phyloP scores from a whole-genome alignment of 1,140 invertebrate genomes.

The Aphelinus certus region DNA sequence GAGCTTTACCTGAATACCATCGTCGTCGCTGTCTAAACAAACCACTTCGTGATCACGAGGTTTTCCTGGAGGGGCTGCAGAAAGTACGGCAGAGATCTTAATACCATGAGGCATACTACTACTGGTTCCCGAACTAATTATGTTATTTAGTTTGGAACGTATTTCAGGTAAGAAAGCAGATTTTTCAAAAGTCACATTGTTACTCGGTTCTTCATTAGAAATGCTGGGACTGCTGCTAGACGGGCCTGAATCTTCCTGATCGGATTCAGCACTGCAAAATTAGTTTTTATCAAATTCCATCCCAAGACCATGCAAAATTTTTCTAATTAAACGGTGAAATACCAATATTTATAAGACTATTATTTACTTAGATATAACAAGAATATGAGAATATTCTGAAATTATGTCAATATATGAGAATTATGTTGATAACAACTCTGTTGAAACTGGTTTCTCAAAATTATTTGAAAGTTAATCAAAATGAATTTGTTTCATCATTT shows the following conservation, averaged over 20 bases:
- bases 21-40: slow-evolving; percentile 52
- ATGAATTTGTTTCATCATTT: too few species aligned
- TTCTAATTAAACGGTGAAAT: neutral
- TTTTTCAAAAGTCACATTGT: neutral
- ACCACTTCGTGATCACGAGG: slow-evolving; percentile 36
- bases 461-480: neutral
- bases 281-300: neutral
- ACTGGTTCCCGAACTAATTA: too few species aligned
- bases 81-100: neutral
- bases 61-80: slow-evolving; percentile 7
- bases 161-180: too few species aligned
- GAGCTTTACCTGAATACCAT: slow-evolving; percentile 1
- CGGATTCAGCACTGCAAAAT: slow-evolving; percentile 16
- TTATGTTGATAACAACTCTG: too few species aligned
- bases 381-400: too few species aligned
- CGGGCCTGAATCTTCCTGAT: neutral
- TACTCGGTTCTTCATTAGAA: slow-evolving; percentile 12
- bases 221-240: neutral
- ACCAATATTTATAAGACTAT: neutral
- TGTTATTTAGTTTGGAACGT: too few species aligned
- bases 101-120: neutral
- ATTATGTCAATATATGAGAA: too few species aligned
- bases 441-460: neutral
- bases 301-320: neutral
- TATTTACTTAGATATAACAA: neutral